Percentiles rank a stretch among this genome's conserved stretches.
Evolutionary conservation across 1,140 invertebrate genomes (phyloP).

Genomic region (Scaptodrosophila lebanonensis): DNA sequence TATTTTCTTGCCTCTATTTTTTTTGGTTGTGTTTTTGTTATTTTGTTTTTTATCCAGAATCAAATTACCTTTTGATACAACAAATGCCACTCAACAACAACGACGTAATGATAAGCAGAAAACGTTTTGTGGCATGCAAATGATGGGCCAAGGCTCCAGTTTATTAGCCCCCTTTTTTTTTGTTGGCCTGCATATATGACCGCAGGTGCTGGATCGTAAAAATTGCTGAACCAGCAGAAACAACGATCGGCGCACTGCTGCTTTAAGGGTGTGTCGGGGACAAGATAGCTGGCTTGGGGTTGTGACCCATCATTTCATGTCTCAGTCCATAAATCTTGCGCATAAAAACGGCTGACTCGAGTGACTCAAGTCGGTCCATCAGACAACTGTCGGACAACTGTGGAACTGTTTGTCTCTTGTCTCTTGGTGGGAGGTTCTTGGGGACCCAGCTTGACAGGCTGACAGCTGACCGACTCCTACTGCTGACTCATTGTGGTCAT

Average conservation of each 20-base stretch:
- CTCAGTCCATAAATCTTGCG: slow-evolving; percentile 66
- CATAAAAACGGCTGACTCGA: slow-evolving; percentile 63
- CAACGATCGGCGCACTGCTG: slow-evolving; percentile 19
- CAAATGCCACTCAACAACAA: slow-evolving; percentile 5
- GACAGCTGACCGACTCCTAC: not conserved
- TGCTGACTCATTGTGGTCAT: slow-evolving; percentile 61
- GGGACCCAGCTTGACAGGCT: not conserved
- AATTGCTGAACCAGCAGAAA: slow-evolving; percentile 52
- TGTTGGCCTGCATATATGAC: slow-evolving; percentile 21
- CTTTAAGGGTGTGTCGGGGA: slow-evolving; percentile 48
- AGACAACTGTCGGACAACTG: too few species aligned
- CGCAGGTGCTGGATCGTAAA: slow-evolving; percentile 69
- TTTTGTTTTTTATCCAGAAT: slow-evolving; percentile 20
- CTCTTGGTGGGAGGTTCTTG: slow-evolving; percentile 33
- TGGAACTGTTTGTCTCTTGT: too few species aligned
- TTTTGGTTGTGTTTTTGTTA: too few species aligned
- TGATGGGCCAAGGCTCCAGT: slow-evolving; percentile 41
- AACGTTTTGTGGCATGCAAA: slow-evolving; percentile 65
- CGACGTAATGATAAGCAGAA: slow-evolving; percentile 33
- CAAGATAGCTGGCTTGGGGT: too few species aligned
- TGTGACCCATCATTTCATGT: slow-evolving; percentile 69
- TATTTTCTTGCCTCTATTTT: not conserved
- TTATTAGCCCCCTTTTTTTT: slow-evolving; percentile 60
- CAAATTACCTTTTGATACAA: slow-evolving; percentile 64
- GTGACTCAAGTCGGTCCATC: slow-evolving; percentile 32